Conservation (phyloP, 2,888 invertebrate species). For the Acanthoscelides obtectus region DNA sequence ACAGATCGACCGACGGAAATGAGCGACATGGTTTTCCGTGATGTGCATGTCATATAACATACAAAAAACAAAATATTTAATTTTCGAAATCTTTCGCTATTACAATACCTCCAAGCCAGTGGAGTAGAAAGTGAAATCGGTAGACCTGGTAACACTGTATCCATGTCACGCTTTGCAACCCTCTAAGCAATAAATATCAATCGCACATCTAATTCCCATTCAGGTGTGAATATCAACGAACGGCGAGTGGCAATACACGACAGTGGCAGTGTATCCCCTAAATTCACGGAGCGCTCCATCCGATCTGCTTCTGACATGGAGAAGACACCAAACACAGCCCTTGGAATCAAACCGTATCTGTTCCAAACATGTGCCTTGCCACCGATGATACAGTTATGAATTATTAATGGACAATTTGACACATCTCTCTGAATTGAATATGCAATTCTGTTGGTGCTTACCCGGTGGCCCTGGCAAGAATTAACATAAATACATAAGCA, state of each 20-base stretch:
- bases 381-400: conserved; percentile 14
- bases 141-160: neutral
- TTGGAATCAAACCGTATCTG: neutral
- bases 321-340: neutral
- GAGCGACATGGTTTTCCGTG: no score
- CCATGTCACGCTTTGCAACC: neutral
- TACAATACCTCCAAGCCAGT: no score
- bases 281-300: neutral
- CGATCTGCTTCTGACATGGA: neutral
- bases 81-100: no score
- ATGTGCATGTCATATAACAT: no score
- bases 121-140: no score
- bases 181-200: neutral
- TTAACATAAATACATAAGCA: neutral
- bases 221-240: neutral
- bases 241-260: neutral
- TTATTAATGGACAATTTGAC: conserved; percentile 32
- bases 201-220: neutral
- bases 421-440: conserved; percentile 27
- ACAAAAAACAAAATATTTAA: no score
- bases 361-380: neutral
- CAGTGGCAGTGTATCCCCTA: neutral
- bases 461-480: neutral
- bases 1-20: no score
- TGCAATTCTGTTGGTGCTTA: conserved; percentile 19